These are phyloP conservation scores for Oreochromis tanganicae DNA, from an alignment of 2,113 vertebrate genomes.

Conservation along the genomic window DNA sequence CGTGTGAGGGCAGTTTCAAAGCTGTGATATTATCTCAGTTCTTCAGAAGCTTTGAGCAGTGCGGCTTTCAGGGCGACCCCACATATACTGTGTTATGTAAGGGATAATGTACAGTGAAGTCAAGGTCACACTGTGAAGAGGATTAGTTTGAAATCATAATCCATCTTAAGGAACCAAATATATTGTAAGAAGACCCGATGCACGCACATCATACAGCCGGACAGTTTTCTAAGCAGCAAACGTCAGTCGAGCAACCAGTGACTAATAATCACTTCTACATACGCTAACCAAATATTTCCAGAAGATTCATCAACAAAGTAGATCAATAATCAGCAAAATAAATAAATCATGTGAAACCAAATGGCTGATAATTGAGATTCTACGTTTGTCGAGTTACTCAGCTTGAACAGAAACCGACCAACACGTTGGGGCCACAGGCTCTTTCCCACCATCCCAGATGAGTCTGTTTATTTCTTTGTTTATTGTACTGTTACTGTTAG, in stretches of 20 bases:
- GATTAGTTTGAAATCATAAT: constrained; percentile 26
- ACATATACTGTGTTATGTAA: constrained; percentile 2
- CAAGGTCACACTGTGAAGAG: not conserved
- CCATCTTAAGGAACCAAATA: not conserved
- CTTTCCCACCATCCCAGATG: not conserved
- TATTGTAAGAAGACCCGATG: not conserved
- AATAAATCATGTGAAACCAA: not conserved
- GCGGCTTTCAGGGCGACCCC: not conserved
- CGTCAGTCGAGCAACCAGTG: not conserved
- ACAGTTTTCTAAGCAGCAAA: not conserved
- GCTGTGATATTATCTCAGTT: not conserved
- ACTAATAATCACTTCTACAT: not conserved
- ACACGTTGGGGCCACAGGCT: not conserved
- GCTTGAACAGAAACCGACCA: not conserved
- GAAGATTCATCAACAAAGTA: not conserved
- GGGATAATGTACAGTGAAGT: constrained; percentile 9
- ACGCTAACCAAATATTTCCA: not conserved
- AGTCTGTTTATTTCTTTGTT: not conserved
- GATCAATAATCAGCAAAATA: not conserved
- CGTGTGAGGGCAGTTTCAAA: not conserved
- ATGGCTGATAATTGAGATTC: not conserved
- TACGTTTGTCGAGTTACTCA: not conserved
- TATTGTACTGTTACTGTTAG: not conserved
- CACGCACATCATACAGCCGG: not conserved
- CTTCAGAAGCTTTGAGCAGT: not conserved